phyloP scores from a whole-genome alignment of 2,113 vertebrate genomes.

The Petrocephalus zakoni region DNA sequence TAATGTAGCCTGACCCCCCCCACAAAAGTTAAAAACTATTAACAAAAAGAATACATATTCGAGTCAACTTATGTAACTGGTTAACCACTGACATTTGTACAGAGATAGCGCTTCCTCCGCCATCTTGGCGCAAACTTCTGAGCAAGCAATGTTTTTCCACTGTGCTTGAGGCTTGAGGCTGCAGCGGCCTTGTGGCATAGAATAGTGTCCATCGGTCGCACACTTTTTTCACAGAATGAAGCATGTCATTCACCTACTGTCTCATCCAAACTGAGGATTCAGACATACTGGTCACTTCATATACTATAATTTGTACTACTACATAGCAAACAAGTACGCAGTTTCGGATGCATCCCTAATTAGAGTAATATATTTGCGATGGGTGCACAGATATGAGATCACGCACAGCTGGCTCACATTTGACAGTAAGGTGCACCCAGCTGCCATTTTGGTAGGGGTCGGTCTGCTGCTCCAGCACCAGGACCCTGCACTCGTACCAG shows the following conservation, averaged over 20 bases:
- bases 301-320: neutral
- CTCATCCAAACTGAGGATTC: neutral
- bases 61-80: neutral
- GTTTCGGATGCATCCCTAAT: neutral
- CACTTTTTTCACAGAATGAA: neutral
- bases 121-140: neutral
- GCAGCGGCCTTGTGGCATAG: neutral
- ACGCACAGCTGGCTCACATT: constrained; percentile 66
- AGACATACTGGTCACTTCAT: neutral
- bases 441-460: constrained; percentile 99
- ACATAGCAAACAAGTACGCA: neutral
- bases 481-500: constrained; percentile 97
- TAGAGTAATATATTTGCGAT: neutral
- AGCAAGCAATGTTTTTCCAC: no score
- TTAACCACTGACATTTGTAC: neutral
- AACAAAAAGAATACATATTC: neutral
- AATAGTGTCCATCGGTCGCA: neutral
- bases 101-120: neutral
- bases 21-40: neutral
- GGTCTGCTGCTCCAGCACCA: constrained; percentile 95
- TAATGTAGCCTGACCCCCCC: neutral
- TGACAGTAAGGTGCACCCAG: constrained; percentile 98
- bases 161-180: no score
- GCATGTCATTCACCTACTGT: neutral
- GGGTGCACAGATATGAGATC: neutral